Percentiles rank a stretch among this genome's conserved stretches.
These are phyloP conservation scores for Bombus breviceps DNA, from an alignment of 1,140 invertebrate species.

Conservation along the genomic window DNA sequence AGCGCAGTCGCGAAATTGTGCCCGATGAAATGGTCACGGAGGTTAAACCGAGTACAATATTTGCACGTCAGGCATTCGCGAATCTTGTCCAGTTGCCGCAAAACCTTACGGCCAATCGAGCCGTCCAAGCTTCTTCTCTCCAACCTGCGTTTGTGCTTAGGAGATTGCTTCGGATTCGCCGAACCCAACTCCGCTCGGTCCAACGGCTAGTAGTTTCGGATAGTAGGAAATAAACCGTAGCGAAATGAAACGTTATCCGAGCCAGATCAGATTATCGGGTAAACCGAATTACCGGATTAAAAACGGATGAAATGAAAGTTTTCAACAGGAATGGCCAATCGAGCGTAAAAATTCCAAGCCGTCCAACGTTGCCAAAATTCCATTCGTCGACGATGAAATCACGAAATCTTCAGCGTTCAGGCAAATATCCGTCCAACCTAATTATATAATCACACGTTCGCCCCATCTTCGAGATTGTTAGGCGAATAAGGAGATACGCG, in stretches of 20 bases:
- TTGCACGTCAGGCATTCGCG: neutral
- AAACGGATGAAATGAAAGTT: neutral
- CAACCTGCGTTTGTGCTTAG: neutral
- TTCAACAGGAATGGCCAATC: neutral
- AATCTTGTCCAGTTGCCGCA: neutral
- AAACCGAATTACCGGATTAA: neutral
- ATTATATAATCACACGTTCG: neutral
- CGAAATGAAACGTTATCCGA: conserved; percentile 7
- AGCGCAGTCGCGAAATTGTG: neutral
- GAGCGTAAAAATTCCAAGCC: neutral
- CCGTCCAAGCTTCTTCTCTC: neutral
- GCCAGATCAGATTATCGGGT: neutral
- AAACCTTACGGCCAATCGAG: conserved; percentile 8
- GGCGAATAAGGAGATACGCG: neutral
- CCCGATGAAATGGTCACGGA: neutral
- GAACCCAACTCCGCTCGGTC: neutral
- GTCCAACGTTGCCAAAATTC: neutral
- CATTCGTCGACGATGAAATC: neutral
- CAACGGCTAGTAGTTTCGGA: neutral
- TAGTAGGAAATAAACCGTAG: neutral
- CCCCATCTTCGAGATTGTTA: neutral
- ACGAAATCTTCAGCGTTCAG: neutral
- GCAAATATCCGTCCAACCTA: neutral
- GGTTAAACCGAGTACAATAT: neutral
- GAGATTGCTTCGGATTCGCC: neutral